A percentile compares a stretch with the other conserved stretches of the same genome.
Evolutionary conservation across 2,797 vertebrate species (phyloP).

Genomic region (Tapirus indicus): DNA sequence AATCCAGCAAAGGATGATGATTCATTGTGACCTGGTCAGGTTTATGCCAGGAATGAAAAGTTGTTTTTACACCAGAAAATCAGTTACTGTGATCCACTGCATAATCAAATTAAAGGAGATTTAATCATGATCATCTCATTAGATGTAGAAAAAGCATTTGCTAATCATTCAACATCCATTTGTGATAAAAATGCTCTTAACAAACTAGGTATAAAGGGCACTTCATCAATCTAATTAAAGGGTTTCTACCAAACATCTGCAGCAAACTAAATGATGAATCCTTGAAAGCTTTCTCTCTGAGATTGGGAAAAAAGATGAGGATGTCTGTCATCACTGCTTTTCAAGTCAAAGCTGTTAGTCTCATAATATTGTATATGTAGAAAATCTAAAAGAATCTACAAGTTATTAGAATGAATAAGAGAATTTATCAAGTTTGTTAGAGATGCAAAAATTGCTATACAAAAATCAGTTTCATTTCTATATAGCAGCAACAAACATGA

Average conservation of each 20-base stretch:
- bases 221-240: constrained; percentile 49
- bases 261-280: neutral
- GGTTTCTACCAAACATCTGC: neutral
- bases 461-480: neutral
- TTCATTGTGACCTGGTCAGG: neutral
- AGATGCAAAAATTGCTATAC: neutral
- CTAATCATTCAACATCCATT: constrained; percentile 19
- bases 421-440: neutral
- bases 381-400: neutral
- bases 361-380: neutral
- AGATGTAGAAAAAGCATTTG: constrained; percentile 21
- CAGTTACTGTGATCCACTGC: neutral
- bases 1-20: neutral
- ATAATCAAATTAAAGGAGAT: constrained; percentile 20
- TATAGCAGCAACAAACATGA: neutral
- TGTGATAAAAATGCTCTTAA: neutral
- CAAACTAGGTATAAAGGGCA: constrained; percentile 9
- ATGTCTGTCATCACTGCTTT: neutral
- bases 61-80: constrained; percentile 33
- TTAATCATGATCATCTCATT: neutral
- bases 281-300: neutral
- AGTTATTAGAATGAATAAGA: neutral
- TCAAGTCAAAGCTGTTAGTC: constrained; percentile 7
- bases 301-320: neutral
- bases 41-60: constrained; percentile 16